Percentiles rank a stretch among this genome's conserved stretches.
phyloP scores from a whole-genome alignment of 2,888 invertebrate genomes.

The Coleophora deauratella region DNA sequence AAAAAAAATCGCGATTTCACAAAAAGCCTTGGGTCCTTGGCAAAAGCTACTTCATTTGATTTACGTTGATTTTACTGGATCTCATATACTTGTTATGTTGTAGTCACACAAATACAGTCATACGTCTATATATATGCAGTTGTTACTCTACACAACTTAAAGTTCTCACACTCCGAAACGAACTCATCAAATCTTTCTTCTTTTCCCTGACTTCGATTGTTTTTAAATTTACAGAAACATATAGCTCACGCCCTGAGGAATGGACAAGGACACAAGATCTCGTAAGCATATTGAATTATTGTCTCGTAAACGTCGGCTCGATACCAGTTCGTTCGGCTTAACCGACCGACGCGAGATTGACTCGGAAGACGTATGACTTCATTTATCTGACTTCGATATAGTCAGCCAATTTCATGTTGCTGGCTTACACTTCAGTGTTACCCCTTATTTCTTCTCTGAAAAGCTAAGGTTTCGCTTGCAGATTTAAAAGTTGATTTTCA shows the following conservation, averaged over 20 bases:
- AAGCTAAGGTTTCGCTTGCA: slow-evolving; percentile 9
- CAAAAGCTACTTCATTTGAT: too few species aligned
- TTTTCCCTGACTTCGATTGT: slow-evolving; percentile 12
- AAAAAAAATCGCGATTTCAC: too few species aligned
- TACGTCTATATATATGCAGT: too few species aligned
- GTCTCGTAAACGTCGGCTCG: slow-evolving; percentile 60
- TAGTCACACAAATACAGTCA: too few species aligned
- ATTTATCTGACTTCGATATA: slow-evolving; percentile 68
- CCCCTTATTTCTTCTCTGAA: slow-evolving; percentile 15
- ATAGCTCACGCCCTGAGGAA: slow-evolving; percentile 22
- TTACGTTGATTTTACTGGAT: too few species aligned
- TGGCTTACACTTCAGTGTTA: not conserved
- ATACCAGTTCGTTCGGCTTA: slow-evolving; percentile 49
- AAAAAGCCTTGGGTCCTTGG: too few species aligned
- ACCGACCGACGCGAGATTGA: slow-evolving; percentile 57
- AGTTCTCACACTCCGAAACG: not conserved
- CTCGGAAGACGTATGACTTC: slow-evolving; percentile 63
- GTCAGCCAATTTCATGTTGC: slow-evolving; percentile 31
- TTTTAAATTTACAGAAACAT: too few species aligned
- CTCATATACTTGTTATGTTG: too few species aligned
- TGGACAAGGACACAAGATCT: slow-evolving; percentile 40
- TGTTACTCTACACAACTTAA: too few species aligned
- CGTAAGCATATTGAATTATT: slow-evolving; percentile 73
- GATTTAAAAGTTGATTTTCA: not conserved
- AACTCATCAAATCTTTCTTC: too few species aligned